phyloP scores from a whole-genome alignment of 2,888 invertebrate species.

The Sinohyriopsis cumingii region DNA sequence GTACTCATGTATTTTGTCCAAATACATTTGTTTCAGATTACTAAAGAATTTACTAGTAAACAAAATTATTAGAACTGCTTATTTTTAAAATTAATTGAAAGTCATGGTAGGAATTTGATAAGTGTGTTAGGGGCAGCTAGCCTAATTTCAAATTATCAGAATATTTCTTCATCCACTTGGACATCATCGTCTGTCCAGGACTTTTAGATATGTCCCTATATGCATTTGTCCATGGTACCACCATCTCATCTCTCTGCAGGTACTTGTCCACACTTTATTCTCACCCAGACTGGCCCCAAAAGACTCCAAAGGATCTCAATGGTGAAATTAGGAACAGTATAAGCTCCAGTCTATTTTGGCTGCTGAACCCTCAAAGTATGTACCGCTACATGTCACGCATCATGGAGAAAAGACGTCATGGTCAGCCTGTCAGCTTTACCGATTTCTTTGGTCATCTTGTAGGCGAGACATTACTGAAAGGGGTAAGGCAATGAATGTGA shows the following conservation, averaged over 20 bases:
- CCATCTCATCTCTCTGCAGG: constrained; percentile 51
- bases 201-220: no score
- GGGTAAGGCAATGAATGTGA: constrained; percentile 53
- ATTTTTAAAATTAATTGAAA: no score
- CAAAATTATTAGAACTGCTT: no score
- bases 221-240: no score
- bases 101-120: no score
- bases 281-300: constrained; percentile 71
- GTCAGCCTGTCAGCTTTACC: constrained; percentile 73
- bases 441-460: constrained; percentile 73
- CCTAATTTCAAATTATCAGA: no score
- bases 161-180: no score
- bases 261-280: constrained; percentile 72
- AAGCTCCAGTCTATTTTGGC: constrained; percentile 66
- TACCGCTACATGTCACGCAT: constrained; percentile 64
- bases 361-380: constrained; percentile 62
- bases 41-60: no score
- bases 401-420: constrained; percentile 66
- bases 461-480: constrained; percentile 71
- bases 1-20: no score
- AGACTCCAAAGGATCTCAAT: constrained; percentile 65
- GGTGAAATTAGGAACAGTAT: constrained; percentile 68
- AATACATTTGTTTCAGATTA: no score
- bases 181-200: no score
- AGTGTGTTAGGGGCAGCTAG: no score